These are phyloP conservation scores for Smittia sp. DNA, from an alignment of 2,888 invertebrate genomes.

Conservation along the genomic window DNA sequence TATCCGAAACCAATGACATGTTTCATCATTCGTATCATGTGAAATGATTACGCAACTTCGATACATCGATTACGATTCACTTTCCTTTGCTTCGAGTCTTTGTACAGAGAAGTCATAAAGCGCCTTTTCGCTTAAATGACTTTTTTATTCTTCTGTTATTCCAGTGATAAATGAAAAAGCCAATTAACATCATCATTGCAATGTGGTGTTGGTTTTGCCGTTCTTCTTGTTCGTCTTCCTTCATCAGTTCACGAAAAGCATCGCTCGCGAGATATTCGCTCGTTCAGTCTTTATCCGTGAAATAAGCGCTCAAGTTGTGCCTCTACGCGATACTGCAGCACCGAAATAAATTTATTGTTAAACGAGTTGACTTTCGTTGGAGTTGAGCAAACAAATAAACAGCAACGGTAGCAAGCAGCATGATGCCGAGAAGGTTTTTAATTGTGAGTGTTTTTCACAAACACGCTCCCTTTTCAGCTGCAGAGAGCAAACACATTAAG, in stretches of 20 bases:
- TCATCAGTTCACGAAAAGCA: background rate
- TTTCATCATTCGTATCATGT: too few species aligned
- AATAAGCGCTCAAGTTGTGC: slow-evolving; percentile 25
- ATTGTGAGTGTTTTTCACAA: slow-evolving; percentile 9
- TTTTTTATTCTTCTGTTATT: slow-evolving; percentile 13
- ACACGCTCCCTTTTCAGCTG: too few species aligned
- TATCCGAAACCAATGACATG: too few species aligned
- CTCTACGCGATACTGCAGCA: background rate
- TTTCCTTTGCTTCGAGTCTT: background rate
- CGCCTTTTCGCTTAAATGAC: background rate
- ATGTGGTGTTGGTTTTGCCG: slow-evolving; percentile 11
- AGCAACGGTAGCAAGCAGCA: background rate
- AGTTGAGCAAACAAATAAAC: background rate
- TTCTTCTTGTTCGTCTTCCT: slow-evolving; percentile 6
- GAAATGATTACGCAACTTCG: background rate
- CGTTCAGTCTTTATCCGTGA: slow-evolving; percentile 30
- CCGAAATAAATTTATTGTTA: background rate
- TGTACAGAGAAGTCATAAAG: too few species aligned
- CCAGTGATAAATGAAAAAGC: slow-evolving; percentile 35
- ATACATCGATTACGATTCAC: too few species aligned
- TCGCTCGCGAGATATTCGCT: background rate
- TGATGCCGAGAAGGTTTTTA: background rate
- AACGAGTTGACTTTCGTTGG: background rate
- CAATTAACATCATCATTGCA: slow-evolving; percentile 34
- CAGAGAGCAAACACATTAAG: background rate